Percentiles rank a stretch among this genome's conserved stretches.
Conservation (phyloP, 2,888 invertebrate species). For the Meteorus cinctellus region DNA sequence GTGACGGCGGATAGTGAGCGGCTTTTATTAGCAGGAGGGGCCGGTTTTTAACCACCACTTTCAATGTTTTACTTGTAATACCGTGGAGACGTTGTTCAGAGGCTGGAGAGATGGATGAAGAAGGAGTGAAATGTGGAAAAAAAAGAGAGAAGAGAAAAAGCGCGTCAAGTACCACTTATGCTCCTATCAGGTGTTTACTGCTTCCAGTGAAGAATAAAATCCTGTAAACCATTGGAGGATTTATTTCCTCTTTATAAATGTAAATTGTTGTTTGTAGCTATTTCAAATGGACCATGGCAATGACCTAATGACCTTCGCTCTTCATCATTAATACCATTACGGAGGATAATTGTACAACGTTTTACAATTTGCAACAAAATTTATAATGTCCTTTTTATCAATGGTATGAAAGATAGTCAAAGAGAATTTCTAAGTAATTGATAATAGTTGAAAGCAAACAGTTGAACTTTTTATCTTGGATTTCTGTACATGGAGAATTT, state of each 20-base stretch:
- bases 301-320: conserved; percentile 12
- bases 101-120: conserved; percentile 8
- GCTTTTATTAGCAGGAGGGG: conserved; percentile 72
- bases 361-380: conserved; percentile 7
- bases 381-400: neutral
- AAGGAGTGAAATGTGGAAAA: conserved; percentile 5
- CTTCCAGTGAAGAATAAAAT: neutral
- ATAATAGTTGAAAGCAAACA: neutral
- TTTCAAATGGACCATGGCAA: conserved; percentile 6
- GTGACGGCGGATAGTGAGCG: conserved; percentile 69
- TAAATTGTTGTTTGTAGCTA: neutral
- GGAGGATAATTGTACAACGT: neutral
- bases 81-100: conserved; percentile 14
- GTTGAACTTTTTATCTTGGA: neutral
- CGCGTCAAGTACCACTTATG: neutral
- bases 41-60: conserved; percentile 61
- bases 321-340: neutral
- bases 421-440: neutral
- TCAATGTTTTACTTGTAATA: conserved; percentile 61
- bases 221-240: neutral
- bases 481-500: neutral
- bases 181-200: neutral
- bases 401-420: neutral
- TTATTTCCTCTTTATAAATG: neutral
- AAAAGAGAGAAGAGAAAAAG: neutral